phyloP scores from a whole-genome alignment of 2,888 invertebrate genomes.

The Lochmaea capreae region DNA sequence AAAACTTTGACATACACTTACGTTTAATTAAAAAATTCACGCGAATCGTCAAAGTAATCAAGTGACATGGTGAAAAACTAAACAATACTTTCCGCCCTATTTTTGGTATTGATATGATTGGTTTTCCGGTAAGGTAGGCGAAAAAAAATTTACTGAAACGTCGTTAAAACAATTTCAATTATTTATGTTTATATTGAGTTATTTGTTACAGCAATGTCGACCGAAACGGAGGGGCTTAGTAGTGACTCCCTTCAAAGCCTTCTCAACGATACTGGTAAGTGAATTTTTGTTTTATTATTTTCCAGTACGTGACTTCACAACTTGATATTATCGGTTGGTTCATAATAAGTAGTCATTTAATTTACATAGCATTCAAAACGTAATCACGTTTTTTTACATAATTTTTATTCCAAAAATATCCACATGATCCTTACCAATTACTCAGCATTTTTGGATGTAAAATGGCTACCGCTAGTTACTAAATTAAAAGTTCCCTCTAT shows the following conservation, averaged over 20 bases:
- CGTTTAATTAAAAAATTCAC: too few relatives aligned
- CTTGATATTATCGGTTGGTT: background rate
- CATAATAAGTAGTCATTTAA: background rate
- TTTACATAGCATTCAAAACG: background rate
- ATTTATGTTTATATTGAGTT: background rate
- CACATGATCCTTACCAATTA: background rate
- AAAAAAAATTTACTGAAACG: too few relatives aligned
- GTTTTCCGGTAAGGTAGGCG: too few relatives aligned
- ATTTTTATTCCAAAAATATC: background rate
- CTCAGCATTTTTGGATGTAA: background rate
- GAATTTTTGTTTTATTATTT: background rate
- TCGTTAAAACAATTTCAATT: background rate
- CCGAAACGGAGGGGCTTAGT: conserved; percentile 68
- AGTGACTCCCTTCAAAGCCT: conserved; percentile 71
- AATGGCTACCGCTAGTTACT: background rate
- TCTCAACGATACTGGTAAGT: conserved; percentile 74
- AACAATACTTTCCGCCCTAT: too few relatives aligned
- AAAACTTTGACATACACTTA: too few relatives aligned
- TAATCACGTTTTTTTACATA: background rate
- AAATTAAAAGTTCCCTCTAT: background rate
- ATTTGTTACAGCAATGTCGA: conserved; percentile 71
- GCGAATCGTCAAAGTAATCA: too few relatives aligned
- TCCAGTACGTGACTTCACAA: background rate
- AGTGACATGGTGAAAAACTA: too few relatives aligned
- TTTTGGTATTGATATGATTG: too few relatives aligned